Percentiles rank a stretch among this genome's conserved stretches.
Conservation (phyloP, 2,888 invertebrate species). For the Hermaeophaga mercurialis region DNA sequence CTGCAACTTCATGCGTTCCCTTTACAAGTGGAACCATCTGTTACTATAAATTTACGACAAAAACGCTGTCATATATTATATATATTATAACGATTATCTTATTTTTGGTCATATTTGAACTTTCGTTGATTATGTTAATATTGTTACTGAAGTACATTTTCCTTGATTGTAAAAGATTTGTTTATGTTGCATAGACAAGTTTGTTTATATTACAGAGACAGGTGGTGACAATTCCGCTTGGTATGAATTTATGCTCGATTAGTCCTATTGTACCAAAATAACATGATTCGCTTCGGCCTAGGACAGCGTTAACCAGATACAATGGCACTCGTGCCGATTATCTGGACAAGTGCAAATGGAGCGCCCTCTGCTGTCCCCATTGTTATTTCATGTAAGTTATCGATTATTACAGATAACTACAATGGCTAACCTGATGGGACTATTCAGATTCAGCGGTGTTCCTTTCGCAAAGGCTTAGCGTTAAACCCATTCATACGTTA, state of each 20-base stretch:
- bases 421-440: conserved; percentile 1
- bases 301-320: conserved; percentile 63
- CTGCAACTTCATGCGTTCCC: too few relatives aligned
- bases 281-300: conserved; percentile 72
- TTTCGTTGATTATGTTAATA: too few relatives aligned
- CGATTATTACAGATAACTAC: conserved; percentile 11
- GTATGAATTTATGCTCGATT: conserved; percentile 36
- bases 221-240: too few relatives aligned
- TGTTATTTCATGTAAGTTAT: conserved; percentile 65
- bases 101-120: too few relatives aligned
- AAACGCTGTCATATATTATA: too few relatives aligned
- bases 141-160: too few relatives aligned
- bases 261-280: conserved; percentile 66
- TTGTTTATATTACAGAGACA: too few relatives aligned
- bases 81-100: too few relatives aligned
- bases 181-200: too few relatives aligned
- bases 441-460: background rate
- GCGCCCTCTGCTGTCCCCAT: conserved; percentile 69
- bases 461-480: background rate
- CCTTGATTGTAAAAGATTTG: too few relatives aligned
- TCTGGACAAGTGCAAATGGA: conserved; percentile 46
- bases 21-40: too few relatives aligned
- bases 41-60: too few relatives aligned
- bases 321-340: conserved; percentile 54
- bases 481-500: background rate